A percentile compares a stretch with the other conserved stretches of the same genome.
These are phyloP conservation scores for Hemicentrotus pulcherrimus DNA, from an alignment of 35 echinoderm and acorn worm genomes.

Conservation along the genomic window DNA sequence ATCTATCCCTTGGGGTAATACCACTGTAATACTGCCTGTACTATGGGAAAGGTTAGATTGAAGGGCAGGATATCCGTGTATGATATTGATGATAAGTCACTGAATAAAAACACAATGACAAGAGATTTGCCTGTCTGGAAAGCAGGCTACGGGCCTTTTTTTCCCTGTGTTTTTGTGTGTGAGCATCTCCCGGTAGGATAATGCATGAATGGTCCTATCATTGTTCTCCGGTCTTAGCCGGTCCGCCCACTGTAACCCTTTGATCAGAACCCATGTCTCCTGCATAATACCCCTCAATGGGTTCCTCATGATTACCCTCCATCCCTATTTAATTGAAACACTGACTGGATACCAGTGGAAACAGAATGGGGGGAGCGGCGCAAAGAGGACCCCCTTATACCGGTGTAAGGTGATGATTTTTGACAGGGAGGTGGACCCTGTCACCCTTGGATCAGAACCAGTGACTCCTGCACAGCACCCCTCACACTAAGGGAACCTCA, in stretches of 20 bases:
- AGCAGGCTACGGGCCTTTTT: background rate
- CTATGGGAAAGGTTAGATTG: no score
- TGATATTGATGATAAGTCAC: background rate
- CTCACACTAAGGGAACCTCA: background rate
- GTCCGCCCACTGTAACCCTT: background rate
- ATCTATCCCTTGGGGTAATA: no score
- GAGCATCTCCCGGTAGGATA: background rate
- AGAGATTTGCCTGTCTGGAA: background rate
- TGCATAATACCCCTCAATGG: background rate
- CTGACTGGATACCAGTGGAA: background rate
- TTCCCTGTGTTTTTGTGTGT: background rate
- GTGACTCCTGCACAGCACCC: background rate
- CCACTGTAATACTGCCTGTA: no score
- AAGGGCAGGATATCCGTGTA: background rate
- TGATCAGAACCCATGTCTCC: background rate
- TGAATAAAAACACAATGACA: background rate
- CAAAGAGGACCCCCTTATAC: background rate
- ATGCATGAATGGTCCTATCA: background rate
- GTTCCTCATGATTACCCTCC: background rate
- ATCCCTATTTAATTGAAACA: background rate
- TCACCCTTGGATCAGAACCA: no score
- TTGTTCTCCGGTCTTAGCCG: background rate
- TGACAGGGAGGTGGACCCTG: background rate
- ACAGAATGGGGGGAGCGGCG: background rate
- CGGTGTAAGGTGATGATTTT: background rate